Evolutionary conservation across 1,140 invertebrate species (phyloP), one percentile per base, ranked within the genome.

Genomic region (Bacillus rossius): DNA sequence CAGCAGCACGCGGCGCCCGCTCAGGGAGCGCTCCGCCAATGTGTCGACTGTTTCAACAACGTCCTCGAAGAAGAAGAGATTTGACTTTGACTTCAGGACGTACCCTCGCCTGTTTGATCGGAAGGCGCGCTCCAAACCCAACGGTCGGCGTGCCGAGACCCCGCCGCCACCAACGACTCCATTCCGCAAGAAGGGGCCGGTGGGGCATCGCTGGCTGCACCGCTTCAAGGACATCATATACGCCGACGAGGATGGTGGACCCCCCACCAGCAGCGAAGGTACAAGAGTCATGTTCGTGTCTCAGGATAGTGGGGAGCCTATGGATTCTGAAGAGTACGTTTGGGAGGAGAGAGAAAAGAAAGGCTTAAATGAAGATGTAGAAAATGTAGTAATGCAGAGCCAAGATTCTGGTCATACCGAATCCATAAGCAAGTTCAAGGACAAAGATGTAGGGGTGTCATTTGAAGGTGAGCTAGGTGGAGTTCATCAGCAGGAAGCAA

Each of bases 21-120:
- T 67, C 37, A 55, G 61, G 48, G 63, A 68, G 37, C 49, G 57
- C n/a, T 23, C 55, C 16, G 22, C 47, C 2, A 41, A 45, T 7
- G 29, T 22, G 8, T 79, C 77, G 41, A 78, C 72, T 19, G 77
- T 80, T 59, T 79, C 73, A 34, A 75, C 61, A 43, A 72, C 68
- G 0, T 70, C 72, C 48, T 71, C 76, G 53, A 61, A 80, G 74
- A 68, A 38, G 41, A 77, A 77, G 73, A 80, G 72, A 68, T 86
- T 80, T 41, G 79, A 84, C 23, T 88, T 88, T 70, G 84, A 87
- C 67, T 86, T 87, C 57, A 81, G 81, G 61, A 90, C 88, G 0
- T 88, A 86, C 70, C 88, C 88, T 1, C 78, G 87, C 53, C 76
- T 89, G 29, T 89, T 91, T 64, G 79, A 81, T 40, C 82, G 77